These are phyloP conservation scores for Pelecanoides urinatrix DNA, from an alignment of 2,113 vertebrate genomes.

Conservation along the genomic window DNA sequence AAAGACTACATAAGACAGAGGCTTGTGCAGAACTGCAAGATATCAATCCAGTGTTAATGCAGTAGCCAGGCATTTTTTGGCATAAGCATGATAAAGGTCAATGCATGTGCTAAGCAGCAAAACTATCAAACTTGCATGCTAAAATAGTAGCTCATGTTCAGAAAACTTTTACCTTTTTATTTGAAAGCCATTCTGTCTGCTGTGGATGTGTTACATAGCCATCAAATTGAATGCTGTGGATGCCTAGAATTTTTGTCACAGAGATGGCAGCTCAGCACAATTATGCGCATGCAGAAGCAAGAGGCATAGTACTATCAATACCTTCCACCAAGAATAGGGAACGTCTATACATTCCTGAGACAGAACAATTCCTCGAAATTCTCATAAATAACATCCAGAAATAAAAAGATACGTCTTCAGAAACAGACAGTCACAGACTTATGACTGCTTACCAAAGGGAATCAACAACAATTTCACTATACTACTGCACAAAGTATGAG, in stretches of 20 bases:
- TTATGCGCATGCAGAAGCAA: not conserved
- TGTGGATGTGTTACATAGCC: not conserved
- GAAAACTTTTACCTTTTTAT: not conserved
- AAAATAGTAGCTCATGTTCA: not conserved
- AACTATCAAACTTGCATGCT: not conserved
- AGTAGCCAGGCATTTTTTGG: not conserved
- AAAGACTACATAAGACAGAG: not conserved
- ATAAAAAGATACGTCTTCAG: not conserved
- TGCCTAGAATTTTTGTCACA: not conserved
- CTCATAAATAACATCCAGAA: not conserved
- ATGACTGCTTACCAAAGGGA: not conserved
- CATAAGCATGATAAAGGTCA: not conserved
- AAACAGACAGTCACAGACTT: not conserved
- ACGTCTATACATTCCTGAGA: not conserved
- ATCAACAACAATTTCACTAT: not conserved
- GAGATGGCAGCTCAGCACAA: not conserved
- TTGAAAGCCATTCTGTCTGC: not conserved
- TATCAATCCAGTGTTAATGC: not conserved
- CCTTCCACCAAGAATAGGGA: not conserved
- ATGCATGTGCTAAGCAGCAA: not conserved
- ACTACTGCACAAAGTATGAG: not conserved
- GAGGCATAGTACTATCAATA: not conserved
- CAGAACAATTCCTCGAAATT: not conserved
- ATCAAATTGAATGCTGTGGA: not conserved
- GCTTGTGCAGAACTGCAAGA: not conserved